Conservation (phyloP, 2,113 vertebrate species). For the Empidonax alnorum region DNA sequence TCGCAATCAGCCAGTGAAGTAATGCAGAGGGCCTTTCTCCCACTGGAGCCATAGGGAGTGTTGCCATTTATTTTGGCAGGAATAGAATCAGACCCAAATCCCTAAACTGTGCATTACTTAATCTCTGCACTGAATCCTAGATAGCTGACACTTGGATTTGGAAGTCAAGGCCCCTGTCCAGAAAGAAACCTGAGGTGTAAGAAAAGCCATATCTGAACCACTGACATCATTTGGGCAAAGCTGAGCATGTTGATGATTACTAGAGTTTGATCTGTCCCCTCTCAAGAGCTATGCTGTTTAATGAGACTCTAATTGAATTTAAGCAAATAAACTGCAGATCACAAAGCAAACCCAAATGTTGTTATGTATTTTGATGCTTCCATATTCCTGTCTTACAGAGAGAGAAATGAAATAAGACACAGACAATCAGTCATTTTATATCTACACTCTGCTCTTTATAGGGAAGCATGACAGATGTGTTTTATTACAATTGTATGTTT, state of each 20-base stretch:
- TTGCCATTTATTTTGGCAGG: not conserved
- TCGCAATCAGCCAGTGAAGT: not conserved
- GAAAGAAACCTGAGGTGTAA: not conserved
- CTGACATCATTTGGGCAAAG: not conserved
- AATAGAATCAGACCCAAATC: not conserved
- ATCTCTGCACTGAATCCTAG: not conserved
- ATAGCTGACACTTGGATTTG: not conserved
- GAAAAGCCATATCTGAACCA: not conserved
- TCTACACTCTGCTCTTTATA: not conserved
- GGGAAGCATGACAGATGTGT: not conserved
- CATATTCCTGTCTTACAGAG: not conserved
- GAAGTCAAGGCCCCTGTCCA: not conserved
- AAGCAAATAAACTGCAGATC: slow-evolving; percentile 10
- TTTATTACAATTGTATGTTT: not conserved
- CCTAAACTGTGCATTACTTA: not conserved
- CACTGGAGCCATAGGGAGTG: not conserved
- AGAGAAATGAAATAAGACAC: not conserved
- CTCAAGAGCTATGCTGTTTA: not conserved
- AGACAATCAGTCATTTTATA: not conserved
- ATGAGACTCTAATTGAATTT: slow-evolving; percentile 8
- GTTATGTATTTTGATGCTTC: not conserved
- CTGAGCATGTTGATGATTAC: not conserved
- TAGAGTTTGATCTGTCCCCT: not conserved
- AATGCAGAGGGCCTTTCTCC: not conserved
- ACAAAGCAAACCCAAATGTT: not conserved